phyloP scores from a whole-genome alignment of 2,888 invertebrate species.

The Phyto melanocephala region DNA sequence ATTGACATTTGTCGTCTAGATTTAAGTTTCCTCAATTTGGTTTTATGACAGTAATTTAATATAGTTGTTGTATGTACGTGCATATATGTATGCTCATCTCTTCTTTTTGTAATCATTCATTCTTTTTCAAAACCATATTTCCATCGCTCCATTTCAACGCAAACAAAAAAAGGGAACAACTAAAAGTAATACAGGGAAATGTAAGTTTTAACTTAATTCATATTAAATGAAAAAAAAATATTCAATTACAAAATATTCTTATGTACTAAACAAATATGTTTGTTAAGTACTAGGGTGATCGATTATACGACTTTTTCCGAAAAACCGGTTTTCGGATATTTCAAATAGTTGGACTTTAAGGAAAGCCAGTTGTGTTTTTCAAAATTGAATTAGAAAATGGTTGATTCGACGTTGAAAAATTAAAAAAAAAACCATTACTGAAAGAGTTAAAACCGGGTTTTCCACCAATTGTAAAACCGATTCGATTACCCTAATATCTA shows the following conservation, averaged over 20 bases:
- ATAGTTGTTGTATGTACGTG: background rate
- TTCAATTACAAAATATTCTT: conserved; percentile 55
- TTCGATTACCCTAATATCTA: too few species aligned
- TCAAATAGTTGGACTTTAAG: too few species aligned
- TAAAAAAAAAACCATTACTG: too few species aligned
- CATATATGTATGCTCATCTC: background rate
- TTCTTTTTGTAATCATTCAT: background rate
- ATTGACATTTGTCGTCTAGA: conserved; percentile 46
- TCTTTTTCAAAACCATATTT: conserved; percentile 6
- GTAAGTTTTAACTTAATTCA: background rate
- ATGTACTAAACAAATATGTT: conserved; percentile 15
- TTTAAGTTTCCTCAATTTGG: conserved; percentile 45
- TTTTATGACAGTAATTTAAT: conserved; percentile 24
- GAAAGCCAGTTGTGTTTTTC: too few species aligned
- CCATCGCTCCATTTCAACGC: background rate
- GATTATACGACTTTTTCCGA: too few species aligned
- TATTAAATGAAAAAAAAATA: conserved; percentile 14
- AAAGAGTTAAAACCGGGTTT: too few species aligned
- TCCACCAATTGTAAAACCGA: too few species aligned
- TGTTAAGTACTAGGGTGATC: too few species aligned
- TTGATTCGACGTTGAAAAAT: too few species aligned
- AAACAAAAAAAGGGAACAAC: background rate
- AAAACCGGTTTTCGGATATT: too few species aligned
- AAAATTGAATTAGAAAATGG: too few species aligned
- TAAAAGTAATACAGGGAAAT: background rate